phyloP scores from a whole-genome alignment of 2,113 vertebrate genomes.

The Eublepharis macularius region DNA sequence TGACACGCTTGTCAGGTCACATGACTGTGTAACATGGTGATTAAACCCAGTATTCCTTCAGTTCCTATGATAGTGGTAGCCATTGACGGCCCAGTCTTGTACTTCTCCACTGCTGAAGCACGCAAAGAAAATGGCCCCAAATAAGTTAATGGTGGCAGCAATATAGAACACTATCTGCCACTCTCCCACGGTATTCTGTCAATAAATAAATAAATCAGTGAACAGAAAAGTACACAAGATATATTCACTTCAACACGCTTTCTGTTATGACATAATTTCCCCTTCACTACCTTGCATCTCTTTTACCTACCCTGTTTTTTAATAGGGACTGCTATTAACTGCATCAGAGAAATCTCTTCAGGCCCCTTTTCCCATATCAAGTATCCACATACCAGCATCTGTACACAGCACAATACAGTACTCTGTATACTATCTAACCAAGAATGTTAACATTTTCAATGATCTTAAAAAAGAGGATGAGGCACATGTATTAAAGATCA shows the following conservation, averaged over 20 bases:
- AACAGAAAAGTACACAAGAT: constrained; percentile 2
- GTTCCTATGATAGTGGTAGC: constrained; percentile 69
- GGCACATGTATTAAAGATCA: background rate
- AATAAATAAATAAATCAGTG: constrained; percentile 43
- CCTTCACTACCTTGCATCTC: background rate
- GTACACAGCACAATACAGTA: background rate
- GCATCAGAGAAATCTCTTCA: background rate
- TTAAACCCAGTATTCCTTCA: constrained; percentile 61
- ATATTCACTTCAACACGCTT: constrained; percentile 4
- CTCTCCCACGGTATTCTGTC: constrained; percentile 89
- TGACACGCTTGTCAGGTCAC: constrained; percentile 71
- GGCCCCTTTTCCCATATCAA: background rate
- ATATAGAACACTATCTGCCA: constrained; percentile 96
- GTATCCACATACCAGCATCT: background rate
- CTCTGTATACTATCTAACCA: background rate
- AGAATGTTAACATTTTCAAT: background rate
- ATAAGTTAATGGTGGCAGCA: constrained; percentile 88
- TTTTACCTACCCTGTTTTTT: background rate
- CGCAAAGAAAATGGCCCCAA: constrained; percentile 88
- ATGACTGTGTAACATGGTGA: constrained; percentile 49
- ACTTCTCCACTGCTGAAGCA: constrained; percentile 86
- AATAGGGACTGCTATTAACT: background rate
- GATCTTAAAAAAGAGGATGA: background rate
- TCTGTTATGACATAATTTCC: background rate
- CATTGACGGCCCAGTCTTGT: constrained; percentile 88